phyloP scores from a whole-genome alignment of 2,797 vertebrate genomes.

The Tenualosa ilisha region DNA sequence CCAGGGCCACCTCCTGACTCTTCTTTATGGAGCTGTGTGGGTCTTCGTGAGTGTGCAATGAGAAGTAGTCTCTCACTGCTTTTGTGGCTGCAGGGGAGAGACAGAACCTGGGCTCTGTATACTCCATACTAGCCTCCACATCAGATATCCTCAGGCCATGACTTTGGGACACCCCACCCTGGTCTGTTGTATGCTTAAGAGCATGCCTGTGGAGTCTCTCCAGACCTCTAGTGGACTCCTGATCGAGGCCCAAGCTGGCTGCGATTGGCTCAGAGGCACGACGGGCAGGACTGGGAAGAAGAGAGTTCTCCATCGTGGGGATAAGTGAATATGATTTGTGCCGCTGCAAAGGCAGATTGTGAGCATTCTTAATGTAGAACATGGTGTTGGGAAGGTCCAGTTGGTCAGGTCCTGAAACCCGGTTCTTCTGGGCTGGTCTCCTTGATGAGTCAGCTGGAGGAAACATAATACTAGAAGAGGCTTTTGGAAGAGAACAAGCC shows the following conservation, averaged over 20 bases:
- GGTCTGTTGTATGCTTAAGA: conserved; percentile 37
- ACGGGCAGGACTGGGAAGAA: conserved; percentile 46
- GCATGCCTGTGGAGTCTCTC: conserved; percentile 49
- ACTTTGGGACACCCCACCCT: conserved; percentile 48
- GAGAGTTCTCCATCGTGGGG: conserved; percentile 41
- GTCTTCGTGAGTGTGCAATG: conserved; percentile 65
- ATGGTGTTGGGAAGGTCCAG: conserved; percentile 67
- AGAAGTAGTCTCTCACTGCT: conserved; percentile 68
- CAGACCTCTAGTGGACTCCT: conserved; percentile 46
- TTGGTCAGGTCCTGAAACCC: conserved; percentile 34
- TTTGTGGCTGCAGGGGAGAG: conserved; percentile 70
- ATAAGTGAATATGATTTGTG: conserved; percentile 65
- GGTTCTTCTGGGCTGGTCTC: conserved; percentile 32
- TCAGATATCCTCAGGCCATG: conserved; percentile 58
- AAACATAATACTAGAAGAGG: background rate
- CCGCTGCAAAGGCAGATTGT: conserved; percentile 67
- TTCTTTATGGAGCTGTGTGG: conserved; percentile 63
- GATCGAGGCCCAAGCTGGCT: conserved; percentile 33
- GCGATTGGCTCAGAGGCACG: conserved; percentile 63
- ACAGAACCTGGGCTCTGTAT: conserved; percentile 53
- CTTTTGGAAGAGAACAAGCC: conserved; percentile 37
- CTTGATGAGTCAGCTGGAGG: background rate
- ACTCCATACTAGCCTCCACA: conserved; percentile 42
- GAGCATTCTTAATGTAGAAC: conserved; percentile 71
- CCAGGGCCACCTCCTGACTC: conserved; percentile 72